These are phyloP conservation scores for Oxystoma pomonae DNA, from an alignment of 2,888 invertebrate species.

Conservation along the genomic window DNA sequence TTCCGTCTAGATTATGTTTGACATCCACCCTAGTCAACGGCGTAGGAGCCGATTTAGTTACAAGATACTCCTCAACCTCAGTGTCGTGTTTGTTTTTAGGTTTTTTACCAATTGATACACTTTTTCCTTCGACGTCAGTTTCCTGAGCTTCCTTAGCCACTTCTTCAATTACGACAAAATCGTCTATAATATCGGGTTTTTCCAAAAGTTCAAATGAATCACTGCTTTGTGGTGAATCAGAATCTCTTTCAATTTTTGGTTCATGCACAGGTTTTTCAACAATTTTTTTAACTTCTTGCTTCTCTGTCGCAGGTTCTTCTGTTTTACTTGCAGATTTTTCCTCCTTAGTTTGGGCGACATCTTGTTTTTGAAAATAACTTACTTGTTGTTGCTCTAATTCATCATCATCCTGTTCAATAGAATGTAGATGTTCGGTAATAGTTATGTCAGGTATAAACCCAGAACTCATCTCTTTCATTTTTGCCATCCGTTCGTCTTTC, in stretches of 20 bases:
- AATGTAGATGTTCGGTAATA: slow-evolving; percentile 57
- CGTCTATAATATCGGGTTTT: slow-evolving; percentile 81
- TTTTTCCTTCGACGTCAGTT: slow-evolving; percentile 77
- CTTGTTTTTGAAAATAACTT: slow-evolving; percentile 42
- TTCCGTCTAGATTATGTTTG: slow-evolving; percentile 49
- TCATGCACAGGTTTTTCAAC: slow-evolving; percentile 8
- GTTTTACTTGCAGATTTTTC: background rate
- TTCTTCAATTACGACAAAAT: slow-evolving; percentile 85
- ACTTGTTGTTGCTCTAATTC: background rate
- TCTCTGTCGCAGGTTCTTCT: background rate
- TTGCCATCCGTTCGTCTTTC: slow-evolving; percentile 47
- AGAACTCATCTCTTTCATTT: slow-evolving; percentile 56
- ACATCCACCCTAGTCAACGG: slow-evolving; percentile 51
- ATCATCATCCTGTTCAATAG: slow-evolving; percentile 45
- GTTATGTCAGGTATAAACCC: slow-evolving; percentile 61
- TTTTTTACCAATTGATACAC: slow-evolving; percentile 59
- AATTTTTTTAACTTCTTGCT: background rate
- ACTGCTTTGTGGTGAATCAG: slow-evolving; percentile 67
- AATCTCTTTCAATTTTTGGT: slow-evolving; percentile 47
- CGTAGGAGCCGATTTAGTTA: slow-evolving; percentile 66
- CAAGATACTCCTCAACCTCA: slow-evolving; percentile 67
- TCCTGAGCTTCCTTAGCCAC: slow-evolving; percentile 84
- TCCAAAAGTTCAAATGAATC: slow-evolving; percentile 87
- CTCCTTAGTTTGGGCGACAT: slow-evolving; percentile 36
- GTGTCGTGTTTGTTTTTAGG: slow-evolving; percentile 59